These are phyloP conservation scores for Plutomurus gul DNA, from an alignment of 1,140 invertebrate species.

Conservation along the genomic window DNA sequence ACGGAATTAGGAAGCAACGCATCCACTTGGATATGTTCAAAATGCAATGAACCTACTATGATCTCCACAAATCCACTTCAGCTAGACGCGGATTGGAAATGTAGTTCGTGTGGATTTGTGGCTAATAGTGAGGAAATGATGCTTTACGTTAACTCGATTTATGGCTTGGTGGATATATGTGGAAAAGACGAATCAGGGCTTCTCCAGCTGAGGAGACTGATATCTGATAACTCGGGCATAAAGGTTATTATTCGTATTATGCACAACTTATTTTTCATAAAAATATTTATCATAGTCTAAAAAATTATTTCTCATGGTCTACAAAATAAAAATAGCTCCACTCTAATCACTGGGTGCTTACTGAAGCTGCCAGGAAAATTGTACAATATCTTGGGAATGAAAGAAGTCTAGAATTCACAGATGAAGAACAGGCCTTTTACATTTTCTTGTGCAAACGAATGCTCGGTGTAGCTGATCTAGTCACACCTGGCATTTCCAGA, in stretches of 20 bases:
- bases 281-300: too few species aligned
- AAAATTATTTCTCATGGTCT: too few species aligned
- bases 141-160: background rate
- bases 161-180: conserved; percentile 27
- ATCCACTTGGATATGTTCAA: conserved; percentile 23
- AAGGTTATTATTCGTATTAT: too few species aligned
- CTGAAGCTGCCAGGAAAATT: conserved; percentile 14
- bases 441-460: conserved; percentile 27
- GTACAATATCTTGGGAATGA: conserved; percentile 11
- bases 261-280: too few species aligned
- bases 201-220: conserved; percentile 17
- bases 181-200: conserved; percentile 11
- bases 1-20: conserved; percentile 13
- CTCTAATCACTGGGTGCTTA: conserved; percentile 37
- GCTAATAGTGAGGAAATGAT: conserved; percentile 26
- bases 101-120: background rate
- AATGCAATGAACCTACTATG: conserved; percentile 25
- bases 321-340: too few species aligned
- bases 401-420: background rate
- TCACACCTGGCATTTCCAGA: conserved; percentile 14
- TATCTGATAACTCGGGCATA: background rate
- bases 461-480: background rate
- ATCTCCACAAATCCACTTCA: conserved; percentile 7
- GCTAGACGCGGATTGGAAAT: conserved; percentile 23
- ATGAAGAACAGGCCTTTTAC: background rate